Evolutionary conservation across 2,888 invertebrate genomes (phyloP).

Genomic region (Diaphora mendica): DNA sequence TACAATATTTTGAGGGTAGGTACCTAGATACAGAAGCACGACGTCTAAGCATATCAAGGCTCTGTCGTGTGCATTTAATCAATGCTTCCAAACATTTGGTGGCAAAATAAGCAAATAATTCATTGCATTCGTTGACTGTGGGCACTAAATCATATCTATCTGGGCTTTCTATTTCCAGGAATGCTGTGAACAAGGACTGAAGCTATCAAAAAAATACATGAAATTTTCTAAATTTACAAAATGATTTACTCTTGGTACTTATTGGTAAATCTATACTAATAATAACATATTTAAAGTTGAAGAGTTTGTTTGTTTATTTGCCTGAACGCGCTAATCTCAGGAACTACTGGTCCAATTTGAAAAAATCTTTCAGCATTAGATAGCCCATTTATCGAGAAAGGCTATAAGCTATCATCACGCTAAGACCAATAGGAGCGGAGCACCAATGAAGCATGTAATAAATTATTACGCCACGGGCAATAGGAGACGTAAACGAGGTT

Average conservation of each 20-base stretch:
- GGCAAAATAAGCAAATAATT: slow-evolving; percentile 93
- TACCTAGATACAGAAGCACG: slow-evolving; percentile 84
- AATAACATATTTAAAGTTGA: too few relatives aligned
- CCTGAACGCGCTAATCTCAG: too few relatives aligned
- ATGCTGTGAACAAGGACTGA: slow-evolving; percentile 75
- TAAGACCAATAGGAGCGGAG: too few relatives aligned
- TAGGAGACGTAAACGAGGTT: too few relatives aligned
- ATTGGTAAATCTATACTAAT: too few relatives aligned
- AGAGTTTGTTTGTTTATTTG: too few relatives aligned
- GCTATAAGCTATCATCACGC: too few relatives aligned
- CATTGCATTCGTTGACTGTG: slow-evolving; percentile 91
- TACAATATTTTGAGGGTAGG: not conserved
- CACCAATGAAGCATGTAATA: too few relatives aligned
- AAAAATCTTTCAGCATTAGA: too few relatives aligned
- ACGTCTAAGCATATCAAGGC: slow-evolving; percentile 90
- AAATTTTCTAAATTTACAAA: not conserved
- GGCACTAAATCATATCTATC: slow-evolving; percentile 86
- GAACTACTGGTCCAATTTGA: too few relatives aligned
- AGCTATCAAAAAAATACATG: not conserved
- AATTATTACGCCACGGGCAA: too few relatives aligned
- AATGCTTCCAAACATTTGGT: slow-evolving; percentile 91
- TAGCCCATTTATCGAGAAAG: too few relatives aligned
- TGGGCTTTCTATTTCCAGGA: slow-evolving; percentile 88
- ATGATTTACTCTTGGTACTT: not conserved
- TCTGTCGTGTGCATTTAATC: slow-evolving; percentile 90